Evolutionary conservation across 2,797 vertebrate genomes (phyloP), one percentile per base, ranked within the genome.

Genomic region (Thunnus albacares): DNA sequence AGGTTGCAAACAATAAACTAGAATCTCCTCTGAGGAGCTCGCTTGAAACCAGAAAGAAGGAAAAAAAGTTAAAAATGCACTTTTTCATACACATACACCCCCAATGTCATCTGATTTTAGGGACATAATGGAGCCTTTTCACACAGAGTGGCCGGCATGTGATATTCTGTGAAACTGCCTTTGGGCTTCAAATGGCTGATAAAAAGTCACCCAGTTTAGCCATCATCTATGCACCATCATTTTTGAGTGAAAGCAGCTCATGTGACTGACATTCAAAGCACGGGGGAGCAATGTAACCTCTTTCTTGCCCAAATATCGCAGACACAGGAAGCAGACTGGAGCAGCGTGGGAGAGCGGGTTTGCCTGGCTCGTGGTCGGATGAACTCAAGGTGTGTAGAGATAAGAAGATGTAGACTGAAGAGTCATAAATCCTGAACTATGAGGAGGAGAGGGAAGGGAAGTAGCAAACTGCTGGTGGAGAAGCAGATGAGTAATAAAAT

Each of bases 251-350:
- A 51, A 55, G 51, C 3, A 56, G 74, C 47, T 77, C 75, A 81
- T 77, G 60, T 82, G 72, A 80, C 49, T 74, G 60, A 82, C 62
- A 82, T 71, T 72, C 2, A 68, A 68, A 84, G 47, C 47, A 24
- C 3, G 4, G 13, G 26, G 22, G 74, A 73, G 62, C 41, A 75
- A 68, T 51, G 41, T 41, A 82, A 52, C 28, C 7, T 71, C 22
- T 55, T 55, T 64, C 41, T 80, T 80, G 30, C 17, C 62, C 78
- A 74, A 63, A 81, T 75, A 51, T 65, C 8, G 17, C 56, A 79
- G 76, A 80, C 79, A 87, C 88, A 89, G 86, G 92, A 92, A 87
- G 73, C 79, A 82, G 79, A 80, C 80, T 11, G 2, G 24, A 68
- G 61, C 41, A 14, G 66, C 49, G 81, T 84, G 82, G 83, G 82